Conservation (phyloP, 1,140 invertebrate genomes). For the Cylas formicarius region DNA sequence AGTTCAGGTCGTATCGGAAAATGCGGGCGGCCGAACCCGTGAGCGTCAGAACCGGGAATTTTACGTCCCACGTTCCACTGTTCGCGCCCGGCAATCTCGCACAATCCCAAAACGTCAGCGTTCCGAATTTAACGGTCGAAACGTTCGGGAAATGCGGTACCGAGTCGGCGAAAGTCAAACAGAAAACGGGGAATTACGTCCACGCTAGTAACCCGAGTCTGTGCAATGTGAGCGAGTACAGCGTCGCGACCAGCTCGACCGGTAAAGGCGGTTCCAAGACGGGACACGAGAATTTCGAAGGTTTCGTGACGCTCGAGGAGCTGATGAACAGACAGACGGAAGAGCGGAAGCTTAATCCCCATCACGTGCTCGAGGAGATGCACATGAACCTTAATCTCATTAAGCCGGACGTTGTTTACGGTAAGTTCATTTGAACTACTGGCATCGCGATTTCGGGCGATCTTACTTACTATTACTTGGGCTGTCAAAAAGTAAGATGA, state of each 20-base stretch:
- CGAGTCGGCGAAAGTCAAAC: conserved; percentile 27
- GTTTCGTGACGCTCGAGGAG: conserved; percentile 62
- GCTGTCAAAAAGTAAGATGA: too few relatives aligned
- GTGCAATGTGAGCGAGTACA: conserved; percentile 45
- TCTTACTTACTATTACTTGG: too few relatives aligned
- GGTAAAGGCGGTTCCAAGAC: conserved; percentile 20
- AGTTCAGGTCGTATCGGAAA: conserved; percentile 66
- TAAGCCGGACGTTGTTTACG: conserved; percentile 52
- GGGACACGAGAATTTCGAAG: conserved; percentile 34
- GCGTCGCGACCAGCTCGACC: conserved; percentile 21
- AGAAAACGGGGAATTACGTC: conserved; percentile 51
- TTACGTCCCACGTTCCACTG: conserved; percentile 39
- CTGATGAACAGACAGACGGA: conserved; percentile 67
- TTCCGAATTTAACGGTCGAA: conserved; percentile 32
- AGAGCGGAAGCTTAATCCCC: conserved; percentile 47
- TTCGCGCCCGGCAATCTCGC: conserved; percentile 30
- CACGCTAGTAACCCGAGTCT: conserved; percentile 62
- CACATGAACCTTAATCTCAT: conserved; percentile 47
- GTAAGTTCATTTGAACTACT: conserved; percentile 21
- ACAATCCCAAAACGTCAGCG: conserved; percentile 33
- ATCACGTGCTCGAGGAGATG: conserved; percentile 42
- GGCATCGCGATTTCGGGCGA: too few relatives aligned
- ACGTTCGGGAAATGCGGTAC: background rate
- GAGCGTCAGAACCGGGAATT: conserved; percentile 39
- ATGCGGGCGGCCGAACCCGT: conserved; percentile 42